These are phyloP conservation scores for Clarias laeviceps DNA, from an alignment of 2,797 vertebrate genomes.

Conservation along the genomic window DNA sequence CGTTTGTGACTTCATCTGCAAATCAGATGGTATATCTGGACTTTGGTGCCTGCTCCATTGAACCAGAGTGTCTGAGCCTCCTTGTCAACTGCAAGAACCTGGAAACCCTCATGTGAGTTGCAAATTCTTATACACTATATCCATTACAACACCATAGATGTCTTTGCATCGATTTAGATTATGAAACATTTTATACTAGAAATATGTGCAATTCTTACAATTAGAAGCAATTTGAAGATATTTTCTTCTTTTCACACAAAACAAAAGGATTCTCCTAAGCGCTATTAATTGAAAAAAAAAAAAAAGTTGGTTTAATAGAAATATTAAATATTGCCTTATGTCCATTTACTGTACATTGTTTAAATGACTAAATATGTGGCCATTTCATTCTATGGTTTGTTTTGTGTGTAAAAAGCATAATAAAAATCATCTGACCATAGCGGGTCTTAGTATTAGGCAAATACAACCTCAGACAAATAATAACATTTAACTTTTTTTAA, in stretches of 20 bases:
- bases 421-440: too few relatives aligned
- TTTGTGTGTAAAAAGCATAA: too few relatives aligned
- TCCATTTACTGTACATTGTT: background rate
- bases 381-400: too few relatives aligned
- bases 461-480: too few relatives aligned
- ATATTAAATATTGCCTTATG: background rate
- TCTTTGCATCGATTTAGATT: background rate
- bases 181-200: background rate
- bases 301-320: background rate
- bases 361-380: background rate
- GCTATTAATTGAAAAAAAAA: background rate
- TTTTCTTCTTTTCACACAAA: background rate
- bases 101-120: conserved; percentile 80
- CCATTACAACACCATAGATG: background rate
- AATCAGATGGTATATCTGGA: conserved; percentile 71
- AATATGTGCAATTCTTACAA: background rate
- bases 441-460: too few relatives aligned
- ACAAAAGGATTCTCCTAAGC: background rate
- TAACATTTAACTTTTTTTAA: too few relatives aligned
- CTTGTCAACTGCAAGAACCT: conserved; percentile 77
- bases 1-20: conserved; percentile 75
- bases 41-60: conserved; percentile 85
- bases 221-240: background rate
- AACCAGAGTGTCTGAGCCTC: conserved; percentile 77
- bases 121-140: background rate